Evolutionary conservation across 2,888 invertebrate genomes (phyloP).

Genomic region (Myopa testacea): DNA sequence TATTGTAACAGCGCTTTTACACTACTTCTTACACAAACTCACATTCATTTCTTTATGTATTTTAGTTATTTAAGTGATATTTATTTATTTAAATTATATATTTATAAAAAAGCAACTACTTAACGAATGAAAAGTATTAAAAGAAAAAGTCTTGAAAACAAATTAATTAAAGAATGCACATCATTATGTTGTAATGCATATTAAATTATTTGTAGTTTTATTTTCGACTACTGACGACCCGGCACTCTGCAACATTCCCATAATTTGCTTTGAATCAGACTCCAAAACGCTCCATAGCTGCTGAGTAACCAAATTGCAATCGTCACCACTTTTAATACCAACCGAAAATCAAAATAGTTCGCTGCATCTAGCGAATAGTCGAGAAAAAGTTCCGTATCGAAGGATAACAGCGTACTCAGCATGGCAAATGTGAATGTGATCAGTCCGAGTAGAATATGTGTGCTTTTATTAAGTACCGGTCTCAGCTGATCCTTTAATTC

Average conservation of each 20-base stretch:
- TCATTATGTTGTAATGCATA: constrained; percentile 30
- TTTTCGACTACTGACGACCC: constrained; percentile 13
- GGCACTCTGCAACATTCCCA: constrained; percentile 42
- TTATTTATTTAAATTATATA: constrained; percentile 36
- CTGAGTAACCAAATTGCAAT: constrained; percentile 47
- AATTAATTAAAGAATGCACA: constrained; percentile 39
- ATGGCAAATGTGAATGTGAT: constrained; percentile 50
- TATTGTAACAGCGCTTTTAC: constrained; percentile 13
- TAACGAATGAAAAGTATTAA: constrained; percentile 30
- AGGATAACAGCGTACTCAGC: constrained; percentile 50
- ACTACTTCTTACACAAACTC: not conserved
- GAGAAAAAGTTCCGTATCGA: constrained; percentile 51
- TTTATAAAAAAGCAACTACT: constrained; percentile 24
- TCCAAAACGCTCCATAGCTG: constrained; percentile 50
- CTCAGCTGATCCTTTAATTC: constrained; percentile 46
- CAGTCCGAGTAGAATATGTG: constrained; percentile 50
- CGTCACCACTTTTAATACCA: constrained; percentile 46
- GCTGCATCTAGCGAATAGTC: constrained; percentile 49
- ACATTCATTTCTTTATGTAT: constrained; percentile 7
- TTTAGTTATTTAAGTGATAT: constrained; percentile 39
- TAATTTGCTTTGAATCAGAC: constrained; percentile 49
- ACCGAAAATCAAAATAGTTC: constrained; percentile 45
- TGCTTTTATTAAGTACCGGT: constrained; percentile 51
- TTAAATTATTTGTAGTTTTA: constrained; percentile 31
- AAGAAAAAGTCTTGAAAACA: constrained; percentile 31